Evolutionary conservation across 2,888 invertebrate genomes (phyloP), one percentile per base, ranked within the genome.

Genomic region (Epistrophella euchroma): DNA sequence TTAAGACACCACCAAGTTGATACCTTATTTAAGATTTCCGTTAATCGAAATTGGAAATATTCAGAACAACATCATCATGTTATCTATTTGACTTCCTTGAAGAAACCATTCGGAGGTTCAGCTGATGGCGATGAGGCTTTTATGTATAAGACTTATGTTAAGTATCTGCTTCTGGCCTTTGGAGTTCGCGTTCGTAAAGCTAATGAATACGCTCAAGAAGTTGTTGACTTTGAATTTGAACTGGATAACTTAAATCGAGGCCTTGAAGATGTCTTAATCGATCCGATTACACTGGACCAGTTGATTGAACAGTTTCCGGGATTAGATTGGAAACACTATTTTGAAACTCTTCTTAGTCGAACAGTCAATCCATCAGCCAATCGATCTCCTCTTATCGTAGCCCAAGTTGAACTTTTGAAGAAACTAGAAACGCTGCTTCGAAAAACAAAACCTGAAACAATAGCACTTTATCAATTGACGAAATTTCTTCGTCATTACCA

Each of bases 31-130:
- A 88, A 89, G 0, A 87, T 90, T 1, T n/a, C 88, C 4, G 89
- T 91, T 4, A 90, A 90, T 43, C 87, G 90, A 15, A 92, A 91
- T n/a, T 91, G 91, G 91, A 91, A 91, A 88, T 88, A 89, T 3
- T 89, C 90, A 0, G 90, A 90, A 4, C 90, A 91, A 60, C 7
- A 52, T 15, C 60, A 60, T 15, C 80, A 87, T 2, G 86, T 91
- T 37, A 86, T 91, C 68, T 91, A 91, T 35, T 45, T 91, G 19
- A 84, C 90, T 32, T 60, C 91, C 0, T 90, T 35, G 50, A 60
- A 15, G 64, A 74, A 71, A 15, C 50, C 35, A 4, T 68, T 58
- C n/a, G 13, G 17, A 2, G 89, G 88, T 7, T 4, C 47, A 0
- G 52, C 58, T 7, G 89, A 88, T 52, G 89, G 88, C 0, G 88